phyloP scores from a whole-genome alignment of 1,140 invertebrate genomes.

The Meloidogyne exigua region DNA sequence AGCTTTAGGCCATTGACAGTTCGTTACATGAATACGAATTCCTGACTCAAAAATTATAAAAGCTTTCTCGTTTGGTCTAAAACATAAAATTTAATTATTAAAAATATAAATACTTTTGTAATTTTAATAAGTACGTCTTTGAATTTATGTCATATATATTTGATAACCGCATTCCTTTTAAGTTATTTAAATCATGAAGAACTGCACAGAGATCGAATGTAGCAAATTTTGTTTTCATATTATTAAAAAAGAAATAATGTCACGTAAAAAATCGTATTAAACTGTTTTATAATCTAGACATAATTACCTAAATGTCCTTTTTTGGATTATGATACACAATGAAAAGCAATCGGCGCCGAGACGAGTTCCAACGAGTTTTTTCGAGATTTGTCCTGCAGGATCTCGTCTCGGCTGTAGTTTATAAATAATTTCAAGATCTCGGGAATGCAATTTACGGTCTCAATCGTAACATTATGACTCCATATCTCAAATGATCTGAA shows the following conservation, averaged over 20 bases:
- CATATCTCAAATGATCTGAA: no score
- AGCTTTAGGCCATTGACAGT: conserved; percentile 98
- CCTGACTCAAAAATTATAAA: conserved; percentile 90
- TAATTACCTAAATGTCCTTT: no score
- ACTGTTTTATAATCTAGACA: no score
- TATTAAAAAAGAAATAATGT: not conserved
- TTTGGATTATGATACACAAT: no score
- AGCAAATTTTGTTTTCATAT: conserved; percentile 71
- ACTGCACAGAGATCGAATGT: conserved; percentile 84
- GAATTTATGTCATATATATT: conserved; percentile 97
- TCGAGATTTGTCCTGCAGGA: no score
- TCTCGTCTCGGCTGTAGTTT: no score
- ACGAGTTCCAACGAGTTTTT: no score
- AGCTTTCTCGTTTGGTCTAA: conserved; percentile 73
- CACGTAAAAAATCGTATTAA: no score
- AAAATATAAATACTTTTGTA: conserved; percentile 68
- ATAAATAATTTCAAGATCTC: no score
- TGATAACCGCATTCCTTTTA: conserved; percentile 85
- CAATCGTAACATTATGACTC: no score
- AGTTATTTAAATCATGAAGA: conserved; percentile 78
- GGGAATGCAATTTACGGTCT: no score
- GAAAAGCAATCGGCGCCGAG: no score
- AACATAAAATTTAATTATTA: conserved; percentile 27
- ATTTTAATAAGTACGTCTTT: conserved; percentile 88
- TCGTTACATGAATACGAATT: conserved; percentile 85